These are phyloP conservation scores for Iselma pallidipennis DNA, from an alignment of 2,888 invertebrate species.

Conservation along the genomic window DNA sequence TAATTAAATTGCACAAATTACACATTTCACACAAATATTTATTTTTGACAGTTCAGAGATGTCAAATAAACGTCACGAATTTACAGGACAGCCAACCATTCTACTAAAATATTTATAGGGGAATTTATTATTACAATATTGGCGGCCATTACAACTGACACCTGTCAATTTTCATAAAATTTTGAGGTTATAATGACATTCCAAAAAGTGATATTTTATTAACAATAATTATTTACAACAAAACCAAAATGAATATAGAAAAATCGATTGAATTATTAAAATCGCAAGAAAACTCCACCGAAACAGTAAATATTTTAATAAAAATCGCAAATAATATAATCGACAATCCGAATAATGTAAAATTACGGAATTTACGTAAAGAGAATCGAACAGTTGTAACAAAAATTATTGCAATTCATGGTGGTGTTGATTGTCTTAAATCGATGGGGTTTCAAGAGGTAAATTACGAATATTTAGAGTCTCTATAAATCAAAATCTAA, in stretches of 20 bases:
- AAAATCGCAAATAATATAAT: conserved; percentile 49
- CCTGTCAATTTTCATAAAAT: neutral
- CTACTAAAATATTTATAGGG: neutral
- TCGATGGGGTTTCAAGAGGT: conserved; percentile 51
- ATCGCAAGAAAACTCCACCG: conserved; percentile 21
- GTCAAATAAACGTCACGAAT: too few species aligned
- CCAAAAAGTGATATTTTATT: too few species aligned
- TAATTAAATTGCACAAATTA: too few species aligned
- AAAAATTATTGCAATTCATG: conserved; percentile 41
- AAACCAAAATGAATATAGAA: neutral
- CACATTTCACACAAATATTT: too few species aligned
- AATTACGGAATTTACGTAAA: conserved; percentile 44
- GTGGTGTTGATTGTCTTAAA: conserved; percentile 44
- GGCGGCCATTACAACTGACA: neutral
- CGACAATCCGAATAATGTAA: conserved; percentile 41
- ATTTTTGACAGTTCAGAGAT: too few species aligned
- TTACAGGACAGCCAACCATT: too few species aligned
- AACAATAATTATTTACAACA: too few species aligned
- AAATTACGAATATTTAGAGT: conserved; percentile 5
- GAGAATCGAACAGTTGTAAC: conserved; percentile 39
- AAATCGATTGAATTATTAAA: conserved; percentile 9
- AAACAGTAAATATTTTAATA: conserved; percentile 33
- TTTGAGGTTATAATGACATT: neutral
- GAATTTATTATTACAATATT: neutral
- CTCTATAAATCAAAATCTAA: too few species aligned